Conservation (phyloP, 2,797 vertebrate genomes). For the Cetoscarus ocellatus region DNA sequence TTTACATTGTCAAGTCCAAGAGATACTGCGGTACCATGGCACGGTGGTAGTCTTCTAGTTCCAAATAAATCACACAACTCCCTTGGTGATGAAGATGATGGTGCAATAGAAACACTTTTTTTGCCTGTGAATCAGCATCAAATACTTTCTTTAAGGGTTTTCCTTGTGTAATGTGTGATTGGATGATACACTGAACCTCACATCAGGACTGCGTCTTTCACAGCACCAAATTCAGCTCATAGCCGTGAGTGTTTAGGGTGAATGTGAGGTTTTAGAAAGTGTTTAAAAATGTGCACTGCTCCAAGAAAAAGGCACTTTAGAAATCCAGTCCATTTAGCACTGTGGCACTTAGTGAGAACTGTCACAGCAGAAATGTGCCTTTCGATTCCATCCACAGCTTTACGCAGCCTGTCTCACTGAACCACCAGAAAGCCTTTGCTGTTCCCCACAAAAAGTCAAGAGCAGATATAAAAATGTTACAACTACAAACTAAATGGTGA, state of each 20-base stretch:
- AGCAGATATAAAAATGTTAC: not conserved
- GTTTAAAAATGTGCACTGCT: conserved; percentile 9
- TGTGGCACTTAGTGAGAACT: not conserved
- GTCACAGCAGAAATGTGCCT: not conserved
- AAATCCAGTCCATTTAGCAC: conserved; percentile 9
- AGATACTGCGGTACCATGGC: too few relatives aligned
- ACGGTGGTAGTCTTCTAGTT: too few relatives aligned
- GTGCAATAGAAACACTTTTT: not conserved
- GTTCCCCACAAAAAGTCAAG: not conserved
- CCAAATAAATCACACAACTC: too few relatives aligned
- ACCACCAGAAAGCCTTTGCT: not conserved
- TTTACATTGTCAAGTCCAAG: too few relatives aligned
- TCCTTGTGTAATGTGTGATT: not conserved
- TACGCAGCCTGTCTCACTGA: not conserved
- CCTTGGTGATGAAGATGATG: too few relatives aligned
- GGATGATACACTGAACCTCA: not conserved
- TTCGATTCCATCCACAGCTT: not conserved
- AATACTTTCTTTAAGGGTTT: not conserved
- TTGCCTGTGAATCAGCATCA: not conserved
- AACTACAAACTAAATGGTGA: not conserved
- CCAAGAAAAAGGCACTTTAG: conserved; percentile 2
- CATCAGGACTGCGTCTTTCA: not conserved
- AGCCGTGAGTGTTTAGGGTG: not conserved
- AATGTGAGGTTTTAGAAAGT: conserved; percentile 15
- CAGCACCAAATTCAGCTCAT: not conserved